Conservation (phyloP, 2,797 vertebrate species). For the Silurus aristotelis region DNA sequence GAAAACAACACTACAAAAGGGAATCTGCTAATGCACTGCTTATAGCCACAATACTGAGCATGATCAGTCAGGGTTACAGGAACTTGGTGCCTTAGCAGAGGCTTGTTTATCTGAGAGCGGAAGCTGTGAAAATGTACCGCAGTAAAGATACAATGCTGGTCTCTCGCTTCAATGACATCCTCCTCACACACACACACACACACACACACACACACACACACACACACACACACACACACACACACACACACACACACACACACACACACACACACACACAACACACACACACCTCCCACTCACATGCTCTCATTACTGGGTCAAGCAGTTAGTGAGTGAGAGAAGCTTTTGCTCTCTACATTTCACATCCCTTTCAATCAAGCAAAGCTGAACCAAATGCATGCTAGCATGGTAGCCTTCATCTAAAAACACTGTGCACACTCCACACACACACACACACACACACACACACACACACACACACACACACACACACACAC, state of each 20-base stretch:
- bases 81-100: conserved; percentile 20
- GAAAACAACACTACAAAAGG: too few relatives aligned
- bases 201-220: conserved; percentile 27
- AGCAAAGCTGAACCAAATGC: conserved; percentile 38
- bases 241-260: conserved; percentile 27
- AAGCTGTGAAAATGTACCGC: conserved; percentile 38
- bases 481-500: too few relatives aligned
- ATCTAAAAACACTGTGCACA: conserved; percentile 20
- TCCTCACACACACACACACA: conserved; percentile 47
- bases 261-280: conserved; percentile 9
- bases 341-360: conserved; percentile 27
- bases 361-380: conserved; percentile 25
- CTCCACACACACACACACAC: too few relatives aligned
- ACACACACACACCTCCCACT: conserved; percentile 3
- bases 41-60: background rate
- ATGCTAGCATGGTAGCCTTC: conserved; percentile 37
- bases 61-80: conserved; percentile 4
- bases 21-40: background rate
- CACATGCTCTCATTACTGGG: conserved; percentile 48
- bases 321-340: conserved; percentile 41
- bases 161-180: conserved; percentile 31
- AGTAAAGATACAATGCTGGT: conserved; percentile 32
- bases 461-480: too few relatives aligned
- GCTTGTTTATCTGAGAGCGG: conserved; percentile 17
- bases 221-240: conserved; percentile 8